A percentile compares a stretch with the other conserved stretches of the same genome.
Evolutionary conservation across 2,113 vertebrate species (phyloP).

Genomic region (Burhinus bistriatus): DNA sequence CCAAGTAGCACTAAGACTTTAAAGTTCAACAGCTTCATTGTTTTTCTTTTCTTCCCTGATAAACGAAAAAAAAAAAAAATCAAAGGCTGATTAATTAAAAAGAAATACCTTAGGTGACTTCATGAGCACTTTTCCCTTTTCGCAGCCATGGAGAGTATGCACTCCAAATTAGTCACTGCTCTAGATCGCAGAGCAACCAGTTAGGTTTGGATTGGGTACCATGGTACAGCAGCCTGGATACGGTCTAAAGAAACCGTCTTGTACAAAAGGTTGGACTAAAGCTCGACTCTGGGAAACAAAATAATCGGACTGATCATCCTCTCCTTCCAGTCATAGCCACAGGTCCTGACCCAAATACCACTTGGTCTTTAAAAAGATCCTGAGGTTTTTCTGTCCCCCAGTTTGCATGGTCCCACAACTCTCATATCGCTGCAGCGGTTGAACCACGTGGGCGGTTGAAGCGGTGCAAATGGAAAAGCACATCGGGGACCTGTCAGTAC

Average conservation of each 20-base stretch:
- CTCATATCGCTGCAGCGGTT: neutral
- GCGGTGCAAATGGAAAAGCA: neutral
- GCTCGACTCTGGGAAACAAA: neutral
- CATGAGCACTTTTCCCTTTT: neutral
- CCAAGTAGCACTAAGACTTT: neutral
- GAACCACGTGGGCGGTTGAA: neutral
- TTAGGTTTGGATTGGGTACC: neutral
- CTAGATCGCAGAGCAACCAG: neutral
- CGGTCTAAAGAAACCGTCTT: accelerated
- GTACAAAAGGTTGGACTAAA: neutral
- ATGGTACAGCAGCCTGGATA: neutral
- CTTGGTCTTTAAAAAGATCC: neutral
- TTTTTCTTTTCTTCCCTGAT: accelerated
- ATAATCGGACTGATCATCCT: neutral
- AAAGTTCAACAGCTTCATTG: neutral
- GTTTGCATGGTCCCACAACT: neutral
- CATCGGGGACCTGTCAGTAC: neutral
- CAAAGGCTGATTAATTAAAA: neutral
- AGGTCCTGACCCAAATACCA: neutral
- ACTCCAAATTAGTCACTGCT: neutral
- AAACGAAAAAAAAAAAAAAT: neutral
- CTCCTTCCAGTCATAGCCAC: neutral
- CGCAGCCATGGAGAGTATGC: neutral
- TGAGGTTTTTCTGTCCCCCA: neutral
- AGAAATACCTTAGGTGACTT: neutral